Evolutionary conservation across 2,797 vertebrate species (phyloP), one percentile per base, ranked within the genome.

Genomic region (Odontamblyopus rebecca): DNA sequence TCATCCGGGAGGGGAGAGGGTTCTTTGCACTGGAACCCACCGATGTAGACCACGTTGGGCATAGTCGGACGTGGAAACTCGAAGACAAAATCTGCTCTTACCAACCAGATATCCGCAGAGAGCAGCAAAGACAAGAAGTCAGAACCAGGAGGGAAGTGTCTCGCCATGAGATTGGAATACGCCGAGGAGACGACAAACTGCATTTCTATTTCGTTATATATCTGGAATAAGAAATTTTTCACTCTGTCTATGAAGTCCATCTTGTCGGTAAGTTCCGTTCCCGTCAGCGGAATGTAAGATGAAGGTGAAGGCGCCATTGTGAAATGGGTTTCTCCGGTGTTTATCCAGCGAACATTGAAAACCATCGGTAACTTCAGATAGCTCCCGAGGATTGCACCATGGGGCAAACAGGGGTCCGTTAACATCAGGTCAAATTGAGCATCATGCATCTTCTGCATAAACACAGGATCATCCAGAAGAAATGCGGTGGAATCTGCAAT

Each of bases 61-160:
- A 94, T 88, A 8, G 88, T 92, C 5, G 93, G 93, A 3, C 91
- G 83, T 3, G 92, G 91, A 71, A 94, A 93, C 59, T 94, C 93
- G 11, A 94, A 92, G 29, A 92, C 79, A 78, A 93, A 94, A 69
- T 95, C 88, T 0, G 77, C 35, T 71, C 92, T 88, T 18, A 93
- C 73, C 19, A 94, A 67, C 88, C 91, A 93, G 27, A 95, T 77
- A 48, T 93, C 91, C 1, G 89, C 92, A 5, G 77, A 62, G 4
- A 0, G 70, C 78, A 88, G 4, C 72, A 93, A 65, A 48, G 88
- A 86, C 32, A 88, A 16, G 61, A 93, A 27, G 32, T 89, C 83
- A 0, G 89, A 85, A 3, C 86, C 89, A 13, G 89, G 86, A 30
- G 88, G 89, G 57, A 92, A 93, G 72, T 91, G 82, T 0, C 68